Evolutionary conservation across 2,888 invertebrate genomes (phyloP), one percentile per base, ranked within the genome.

Genomic region (Megamerina dolium): DNA sequence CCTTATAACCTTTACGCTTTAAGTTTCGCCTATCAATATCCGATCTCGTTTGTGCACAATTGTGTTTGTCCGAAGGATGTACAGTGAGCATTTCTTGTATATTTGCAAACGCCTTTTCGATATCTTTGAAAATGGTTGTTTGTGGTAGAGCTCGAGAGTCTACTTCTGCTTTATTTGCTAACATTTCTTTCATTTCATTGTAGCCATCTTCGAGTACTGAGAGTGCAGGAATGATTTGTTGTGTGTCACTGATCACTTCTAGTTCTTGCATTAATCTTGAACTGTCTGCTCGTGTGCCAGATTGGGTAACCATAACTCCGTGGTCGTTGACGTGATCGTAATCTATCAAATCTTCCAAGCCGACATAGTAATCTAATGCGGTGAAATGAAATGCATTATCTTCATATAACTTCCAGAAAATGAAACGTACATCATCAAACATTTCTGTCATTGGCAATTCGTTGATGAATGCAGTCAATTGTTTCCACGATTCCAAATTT

Each of bases 311-410:
- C n/a, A n/a, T n/a, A n/a, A n/a, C n/a, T n/a, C n/a, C n/a, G n/a
- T n/a, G n/a, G n/a, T n/a, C n/a, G n/a, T n/a, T 47, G 1, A 48
- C 13, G 4, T 48, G 44, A 37, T 67, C 65, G 41, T 63, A 65
- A 33, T 63, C 57, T 9, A 58, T 52, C 9, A 68, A 40, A 2
- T 53, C 53, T 35, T 67, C 67, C 23, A 69, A 36, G 2, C 58
- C 64, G 14, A 52, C 48, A 19, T 53, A 54, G 39, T 56, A 64
- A 40, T 65, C 63, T 4, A 57, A 33, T 0, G 59, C 64, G 1
- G 60, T 59, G 35, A 53, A 59, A 4, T 62, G 54, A 18, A 65
- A 66, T 2, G 63, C 64, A 31, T 58, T 44, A 0, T 42, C 43
- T 20, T 59, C 43, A 3, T 58, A 53, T 13, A 64, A 43, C 4